Base-by-base conservation (phyloP, 1,140 invertebrate species). In the Cotesia typhae region DNA sequence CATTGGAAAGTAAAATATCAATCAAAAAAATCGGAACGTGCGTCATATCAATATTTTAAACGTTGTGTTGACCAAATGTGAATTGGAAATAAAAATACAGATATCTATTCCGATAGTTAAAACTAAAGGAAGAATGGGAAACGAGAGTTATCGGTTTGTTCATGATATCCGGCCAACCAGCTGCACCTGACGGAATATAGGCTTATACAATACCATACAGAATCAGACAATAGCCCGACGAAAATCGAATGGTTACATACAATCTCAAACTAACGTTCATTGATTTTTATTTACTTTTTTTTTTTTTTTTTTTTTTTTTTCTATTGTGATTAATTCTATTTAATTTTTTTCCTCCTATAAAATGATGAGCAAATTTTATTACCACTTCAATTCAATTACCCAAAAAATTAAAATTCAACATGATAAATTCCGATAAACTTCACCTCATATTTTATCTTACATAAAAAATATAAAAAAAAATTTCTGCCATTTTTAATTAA, bases 101-200 rank as follows among this genome's bases (percentile, higher is more conserved):
- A 51, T 65, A 51, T 47, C 63, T 38, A 65, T 65, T 65, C 35
- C 38, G 38, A 38, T 51, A 51, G 41, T 47, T 51, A 10, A 12
- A 51, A 47, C 41, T 47, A 47, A 10, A 65, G 36, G n/a, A 51
- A 65, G 37, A 51, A 65, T 65, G 63, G 38, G 41, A 65, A 51
- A 51, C 14, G 63, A 65, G 63, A 65, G n/a, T 2, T 47, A 65
- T 10, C 28, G 63, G 60, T 63, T 63, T 36, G 60, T 63, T 38
- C 59, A 64, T n/a, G 14, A 65, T 47, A 51, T 65, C 37, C 9
- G 41, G 20, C 17, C n/a, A 38, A 51, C 38, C 20, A 20, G 28
- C 35, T 51, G 63, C 38, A 65, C 17, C 63, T 65, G 63, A 65
- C 63, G 63, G 35, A 63, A 63, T 63, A 20, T 59, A 59, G 20